Evolutionary conservation across 1,140 invertebrate genomes (phyloP).

Genomic region (Achatina immaculata): DNA sequence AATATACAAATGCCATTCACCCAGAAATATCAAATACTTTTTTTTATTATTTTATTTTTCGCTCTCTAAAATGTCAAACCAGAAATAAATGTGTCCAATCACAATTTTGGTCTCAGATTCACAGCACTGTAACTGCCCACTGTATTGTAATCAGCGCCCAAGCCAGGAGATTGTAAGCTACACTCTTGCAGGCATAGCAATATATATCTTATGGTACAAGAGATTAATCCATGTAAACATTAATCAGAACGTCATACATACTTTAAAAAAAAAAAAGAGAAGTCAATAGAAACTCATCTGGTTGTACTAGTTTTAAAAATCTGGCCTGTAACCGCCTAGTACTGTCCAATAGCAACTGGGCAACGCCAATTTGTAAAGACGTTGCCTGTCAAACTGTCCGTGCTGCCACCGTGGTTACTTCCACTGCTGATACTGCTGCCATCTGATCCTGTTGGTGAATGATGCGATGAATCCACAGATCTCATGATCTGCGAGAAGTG

Average conservation of each 20-base stretch:
- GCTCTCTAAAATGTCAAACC: not conserved
- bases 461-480: not conserved
- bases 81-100: not conserved
- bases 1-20: slow-evolving; percentile 1
- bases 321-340: no score
- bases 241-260: not conserved
- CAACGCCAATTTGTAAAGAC: slow-evolving; percentile 19
- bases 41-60: no score
- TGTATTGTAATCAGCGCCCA: no score
- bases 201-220: no score
- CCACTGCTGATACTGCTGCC: slow-evolving; percentile 24
- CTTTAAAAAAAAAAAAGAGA: not conserved
- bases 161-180: no score
- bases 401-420: slow-evolving; percentile 33
- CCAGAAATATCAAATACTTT: not conserved
- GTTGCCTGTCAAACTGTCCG: slow-evolving; percentile 14
- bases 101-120: not conserved
- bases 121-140: slow-evolving; percentile 2
- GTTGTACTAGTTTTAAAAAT: no score
- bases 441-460: slow-evolving; percentile 33
- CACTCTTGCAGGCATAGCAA: no score
- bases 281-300: no score
- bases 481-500: not conserved
- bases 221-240: slow-evolving; percentile 7
- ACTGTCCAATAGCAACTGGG: slow-evolving; percentile 21